Percentiles rank a stretch among this genome's conserved stretches.
phyloP scores from a whole-genome alignment of 2,888 invertebrate species.

The Epiblema foenella region DNA sequence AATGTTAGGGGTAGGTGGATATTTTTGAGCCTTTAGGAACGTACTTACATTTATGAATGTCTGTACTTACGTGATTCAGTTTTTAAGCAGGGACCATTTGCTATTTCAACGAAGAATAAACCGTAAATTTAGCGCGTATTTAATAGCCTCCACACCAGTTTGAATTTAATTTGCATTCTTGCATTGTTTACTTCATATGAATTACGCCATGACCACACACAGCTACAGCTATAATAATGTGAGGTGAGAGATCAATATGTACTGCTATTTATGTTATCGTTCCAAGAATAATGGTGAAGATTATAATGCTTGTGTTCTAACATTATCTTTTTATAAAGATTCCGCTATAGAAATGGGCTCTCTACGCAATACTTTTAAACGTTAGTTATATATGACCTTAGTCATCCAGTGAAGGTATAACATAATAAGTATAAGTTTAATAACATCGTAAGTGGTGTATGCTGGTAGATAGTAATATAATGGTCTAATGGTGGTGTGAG shows the following conservation, averaged over 20 bases:
- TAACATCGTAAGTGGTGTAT: background rate
- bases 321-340: slow-evolving; percentile 14
- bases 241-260: slow-evolving; percentile 37
- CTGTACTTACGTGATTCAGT: background rate
- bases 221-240: slow-evolving; percentile 11
- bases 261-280: slow-evolving; percentile 35
- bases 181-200: slow-evolving; percentile 15
- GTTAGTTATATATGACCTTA: slow-evolving; percentile 2
- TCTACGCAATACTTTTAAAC: background rate
- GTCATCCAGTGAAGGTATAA: no score
- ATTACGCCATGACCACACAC: background rate
- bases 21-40: no score
- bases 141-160: slow-evolving; percentile 60
- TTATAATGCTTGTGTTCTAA: slow-evolving; percentile 25
- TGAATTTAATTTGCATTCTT: slow-evolving; percentile 52
- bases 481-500: background rate
- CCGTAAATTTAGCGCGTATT: slow-evolving; percentile 56
- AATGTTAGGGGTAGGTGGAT: no score
- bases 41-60: no score
- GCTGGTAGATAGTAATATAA: background rate
- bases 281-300: slow-evolving; percentile 30
- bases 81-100: slow-evolving; percentile 43
- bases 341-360: background rate
- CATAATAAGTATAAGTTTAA: no score
- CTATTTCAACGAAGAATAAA: slow-evolving; percentile 63